phyloP scores from a whole-genome alignment of 1,140 invertebrate genomes.

The Euwallacea similis region DNA sequence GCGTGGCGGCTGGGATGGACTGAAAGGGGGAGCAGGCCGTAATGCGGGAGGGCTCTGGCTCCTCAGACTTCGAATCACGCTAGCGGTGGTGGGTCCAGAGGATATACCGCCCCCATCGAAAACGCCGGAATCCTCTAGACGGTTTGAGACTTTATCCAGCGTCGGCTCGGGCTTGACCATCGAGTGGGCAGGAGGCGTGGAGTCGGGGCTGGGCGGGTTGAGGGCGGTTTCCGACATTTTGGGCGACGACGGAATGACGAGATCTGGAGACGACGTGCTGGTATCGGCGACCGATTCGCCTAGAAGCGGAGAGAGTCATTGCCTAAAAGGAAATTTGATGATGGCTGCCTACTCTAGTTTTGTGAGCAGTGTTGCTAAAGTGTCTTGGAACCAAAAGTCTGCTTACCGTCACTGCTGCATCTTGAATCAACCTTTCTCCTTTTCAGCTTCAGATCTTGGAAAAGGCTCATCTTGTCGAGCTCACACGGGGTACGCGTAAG shows the following conservation, averaged over 20 bases:
- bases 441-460: slow-evolving; percentile 97
- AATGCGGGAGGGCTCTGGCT: slow-evolving; percentile 49
- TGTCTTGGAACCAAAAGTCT: slow-evolving; percentile 9
- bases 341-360: slow-evolving; percentile 49
- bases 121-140: slow-evolving; percentile 48
- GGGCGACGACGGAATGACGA: slow-evolving; percentile 74
- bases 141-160: slow-evolving; percentile 45
- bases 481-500: slow-evolving; percentile 92
- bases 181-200: slow-evolving; percentile 44
- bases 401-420: slow-evolving; percentile 91
- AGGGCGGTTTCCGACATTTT: slow-evolving; percentile 61
- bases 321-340: slow-evolving; percentile 51
- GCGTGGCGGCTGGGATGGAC: slow-evolving; percentile 49
- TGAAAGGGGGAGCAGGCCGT: slow-evolving; percentile 47
- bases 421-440: slow-evolving; percentile 94
- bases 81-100: slow-evolving; percentile 41
- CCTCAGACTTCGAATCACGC: slow-evolving; percentile 47
- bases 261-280: slow-evolving; percentile 83
- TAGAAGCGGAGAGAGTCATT: slow-evolving; percentile 57
- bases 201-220: slow-evolving; percentile 50
- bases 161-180: slow-evolving; percentile 43
- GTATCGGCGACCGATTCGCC: slow-evolving; percentile 88
- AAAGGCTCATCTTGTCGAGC: slow-evolving; percentile 97
- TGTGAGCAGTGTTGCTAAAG: not conserved
- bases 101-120: slow-evolving; percentile 47